Base-by-base conservation (phyloP, 2,888 invertebrate genomes). In the Achlya flavicornis region DNA sequence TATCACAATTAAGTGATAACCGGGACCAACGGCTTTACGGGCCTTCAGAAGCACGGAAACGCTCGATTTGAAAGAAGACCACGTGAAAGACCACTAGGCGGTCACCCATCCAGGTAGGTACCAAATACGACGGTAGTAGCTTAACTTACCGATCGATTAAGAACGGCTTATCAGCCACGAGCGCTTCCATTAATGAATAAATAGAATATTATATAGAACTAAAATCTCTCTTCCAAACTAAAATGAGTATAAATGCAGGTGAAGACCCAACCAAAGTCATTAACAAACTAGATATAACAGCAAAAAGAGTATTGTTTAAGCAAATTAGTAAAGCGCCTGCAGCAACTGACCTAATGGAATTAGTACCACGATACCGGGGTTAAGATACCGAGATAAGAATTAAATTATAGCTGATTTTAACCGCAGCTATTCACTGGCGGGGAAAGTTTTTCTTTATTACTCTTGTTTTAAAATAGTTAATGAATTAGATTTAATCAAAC, bases 311-410 rank as follows among this genome's bases (percentile, higher is more conserved):
- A 67, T 78, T 77, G 76, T 79, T 80, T 78, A 82, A 84, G 80
- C 77, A 80, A 85, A 83, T 87, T 81, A 87, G 73, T 76, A 75
- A 78, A 82, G n/a, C 46, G 46, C 46, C 79, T 82, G 78, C 68
- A 66, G 73, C 72, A 65, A 73, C 73, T 76, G 57, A 61, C 69
- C 62, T 74, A 74, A 81, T 80, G 74, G 70, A 77, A 80, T 81
- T 80, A 81, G 74, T 73, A 70, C 71, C 58, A 14, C 38, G 41
- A 38, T 60, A 53, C 60, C 7, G 41, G 38, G 59, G 60, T 26
- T 60, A 60, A 60, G 84, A 84, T 84, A 78, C 74, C 64, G 66
- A 72, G 76, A 76, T 78, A 78, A 77, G 70, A 84, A 84, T 83
- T 83, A 75, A 83, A 79, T 85, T 84, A 84, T 79, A 75, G 77